Base-by-base conservation (phyloP, 1,140 invertebrate species). In the Limonius californicus region DNA sequence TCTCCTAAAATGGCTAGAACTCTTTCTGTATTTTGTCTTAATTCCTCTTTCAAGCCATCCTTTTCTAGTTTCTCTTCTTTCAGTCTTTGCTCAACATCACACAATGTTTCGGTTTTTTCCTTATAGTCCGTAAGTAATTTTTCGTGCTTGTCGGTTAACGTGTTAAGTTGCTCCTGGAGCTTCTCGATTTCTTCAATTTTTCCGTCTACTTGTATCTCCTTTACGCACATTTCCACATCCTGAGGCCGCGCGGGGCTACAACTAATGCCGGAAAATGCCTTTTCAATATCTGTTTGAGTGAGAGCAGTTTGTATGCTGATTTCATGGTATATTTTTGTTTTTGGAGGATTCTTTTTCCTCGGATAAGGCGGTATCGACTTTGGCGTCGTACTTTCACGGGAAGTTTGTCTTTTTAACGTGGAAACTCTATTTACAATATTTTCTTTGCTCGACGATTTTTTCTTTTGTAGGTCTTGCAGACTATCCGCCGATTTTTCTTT, bases 311-410 rank as follows among this genome's bases (percentile, higher is more conserved):
- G 90, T 2, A 84, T 81, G 12, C 81, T 80, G 0, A 81, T 87
- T 75, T 92, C 90, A 61, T 91, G 89, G 72, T 90, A 92, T 59
- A 92, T 92, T 66, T 84, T 81, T 0, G 87, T 90, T 68, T 81
- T 82, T 19, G 76, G 61, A 68, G n/a, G 6, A 14, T 20, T 75
- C 77, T 67, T 81, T 82, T 32, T 77, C 78, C 14, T 77, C 77
- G 81, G 79, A 61, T 81, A 80, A 0, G 83, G 82, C 0, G 83
- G 84, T 21, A 82, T 68, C 0, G 79, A 80, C 62, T 83, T 81
- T 16, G 71, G 70, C 12, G 68, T 67, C 4, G 69, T 70, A 30
- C 78, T 75, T 12, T 39, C 35, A 2, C n/a, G 8, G 21, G 75
- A 78, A 57, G 76, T 77, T 54, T 69, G 64, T 21, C 77, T 78